Conservation (phyloP, 2,888 invertebrate genomes). For the Drosophila infuscata region DNA sequence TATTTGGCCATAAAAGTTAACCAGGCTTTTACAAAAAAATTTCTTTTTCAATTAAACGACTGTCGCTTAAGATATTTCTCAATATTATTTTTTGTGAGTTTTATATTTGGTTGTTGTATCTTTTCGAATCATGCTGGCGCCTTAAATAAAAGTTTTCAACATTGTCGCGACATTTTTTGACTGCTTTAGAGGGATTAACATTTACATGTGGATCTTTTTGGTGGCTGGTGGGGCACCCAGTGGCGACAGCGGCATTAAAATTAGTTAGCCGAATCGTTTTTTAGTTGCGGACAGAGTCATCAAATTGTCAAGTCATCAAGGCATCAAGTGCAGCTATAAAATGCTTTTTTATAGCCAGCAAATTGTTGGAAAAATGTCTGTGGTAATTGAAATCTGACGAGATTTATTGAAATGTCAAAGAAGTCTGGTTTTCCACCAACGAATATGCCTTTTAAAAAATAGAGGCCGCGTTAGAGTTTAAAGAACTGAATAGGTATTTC, state of each 20-base stretch:
- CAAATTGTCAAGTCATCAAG: conserved; percentile 48
- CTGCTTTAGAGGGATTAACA: conserved; percentile 33
- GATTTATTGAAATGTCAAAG: conserved; percentile 39
- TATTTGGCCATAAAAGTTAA: conserved; percentile 62
- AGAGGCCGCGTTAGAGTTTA: background rate
- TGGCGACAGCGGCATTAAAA: conserved; percentile 55
- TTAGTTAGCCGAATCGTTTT: conserved; percentile 62
- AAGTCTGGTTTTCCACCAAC: conserved; percentile 24
- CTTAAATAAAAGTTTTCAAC: conserved; percentile 45
- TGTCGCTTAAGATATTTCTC: conserved; percentile 49
- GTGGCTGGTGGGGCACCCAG: conserved; percentile 34
- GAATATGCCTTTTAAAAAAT: conserved; percentile 2
- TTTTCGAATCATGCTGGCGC: conserved; percentile 34
- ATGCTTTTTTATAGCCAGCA: conserved; percentile 59
- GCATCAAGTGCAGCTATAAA: conserved; percentile 67
- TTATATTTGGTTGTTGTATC: conserved; percentile 21
- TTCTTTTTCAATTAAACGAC: conserved; percentile 66
- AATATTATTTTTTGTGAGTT: conserved; percentile 19
- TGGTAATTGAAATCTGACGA: conserved; percentile 49
- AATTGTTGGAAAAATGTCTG: conserved; percentile 50
- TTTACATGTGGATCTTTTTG: conserved; percentile 38
- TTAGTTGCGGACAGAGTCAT: conserved; percentile 41
- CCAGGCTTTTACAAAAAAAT: conserved; percentile 34
- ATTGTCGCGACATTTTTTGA: conserved; percentile 44
- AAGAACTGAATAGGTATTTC: background rate